phyloP scores from a whole-genome alignment of 2,113 vertebrate species.

The Rissa tridactyla region DNA sequence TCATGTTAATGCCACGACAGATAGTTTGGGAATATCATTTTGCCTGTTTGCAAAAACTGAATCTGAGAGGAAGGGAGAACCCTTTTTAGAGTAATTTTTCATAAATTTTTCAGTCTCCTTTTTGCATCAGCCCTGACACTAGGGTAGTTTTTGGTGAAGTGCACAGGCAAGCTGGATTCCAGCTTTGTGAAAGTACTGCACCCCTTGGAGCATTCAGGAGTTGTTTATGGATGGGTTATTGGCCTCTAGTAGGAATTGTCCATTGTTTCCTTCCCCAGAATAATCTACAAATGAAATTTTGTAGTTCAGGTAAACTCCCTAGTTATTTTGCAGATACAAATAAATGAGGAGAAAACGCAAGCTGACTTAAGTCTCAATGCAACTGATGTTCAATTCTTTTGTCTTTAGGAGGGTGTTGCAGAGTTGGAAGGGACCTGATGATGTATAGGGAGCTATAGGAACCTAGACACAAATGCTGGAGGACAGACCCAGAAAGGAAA shows the following conservation, averaged over 20 bases:
- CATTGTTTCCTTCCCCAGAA: neutral
- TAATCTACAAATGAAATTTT: neutral
- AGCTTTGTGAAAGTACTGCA: neutral
- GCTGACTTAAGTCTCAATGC: neutral
- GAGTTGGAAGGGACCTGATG: neutral
- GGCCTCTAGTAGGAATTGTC: neutral
- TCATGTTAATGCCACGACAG: neutral
- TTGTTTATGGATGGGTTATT: neutral
- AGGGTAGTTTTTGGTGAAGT: neutral
- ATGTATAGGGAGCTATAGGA: neutral
- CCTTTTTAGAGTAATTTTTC: neutral
- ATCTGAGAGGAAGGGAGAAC: neutral
- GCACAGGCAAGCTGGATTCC: neutral
- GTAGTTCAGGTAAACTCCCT: neutral
- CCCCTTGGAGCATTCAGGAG: neutral
- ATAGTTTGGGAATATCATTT: neutral
- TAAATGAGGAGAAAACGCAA: neutral
- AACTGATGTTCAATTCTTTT: neutral
- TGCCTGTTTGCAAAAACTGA: neutral
- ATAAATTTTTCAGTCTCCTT: neutral
- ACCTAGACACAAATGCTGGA: neutral
- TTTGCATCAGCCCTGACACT: neutral
- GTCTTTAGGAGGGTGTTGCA: neutral
- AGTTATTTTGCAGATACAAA: neutral
- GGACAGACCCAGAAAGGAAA: neutral